Evolutionary conservation across 92 coral and sea anemone species (phyloP).

Genomic region (Porites evermanni): DNA sequence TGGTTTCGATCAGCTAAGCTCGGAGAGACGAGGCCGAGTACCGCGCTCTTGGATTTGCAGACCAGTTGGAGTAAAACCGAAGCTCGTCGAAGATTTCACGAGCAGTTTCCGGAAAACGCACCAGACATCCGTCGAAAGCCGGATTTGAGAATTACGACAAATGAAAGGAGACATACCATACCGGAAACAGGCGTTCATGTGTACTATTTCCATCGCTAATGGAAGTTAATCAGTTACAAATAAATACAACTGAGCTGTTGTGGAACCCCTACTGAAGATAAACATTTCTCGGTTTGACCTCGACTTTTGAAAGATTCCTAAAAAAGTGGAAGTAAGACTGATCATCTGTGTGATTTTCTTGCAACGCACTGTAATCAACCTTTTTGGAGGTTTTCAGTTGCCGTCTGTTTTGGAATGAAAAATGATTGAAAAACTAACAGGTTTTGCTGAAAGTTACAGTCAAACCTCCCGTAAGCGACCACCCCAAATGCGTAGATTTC

Average conservation of each 20-base stretch:
- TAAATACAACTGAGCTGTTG: background rate
- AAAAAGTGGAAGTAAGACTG: no score
- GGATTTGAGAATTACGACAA: slow-evolving; percentile 92
- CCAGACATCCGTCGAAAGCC: slow-evolving; percentile 98
- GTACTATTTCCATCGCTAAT: slow-evolving; percentile 85
- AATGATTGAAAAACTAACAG: background rate
- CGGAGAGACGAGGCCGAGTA: slow-evolving; percentile 76
- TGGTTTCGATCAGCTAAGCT: slow-evolving; percentile 79
- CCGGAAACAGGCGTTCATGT: slow-evolving; percentile 96
- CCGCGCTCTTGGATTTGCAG: slow-evolving; percentile 78
- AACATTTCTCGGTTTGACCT: no score
- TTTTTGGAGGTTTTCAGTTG: no score
- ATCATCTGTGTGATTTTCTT: background rate
- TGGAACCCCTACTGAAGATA: no score
- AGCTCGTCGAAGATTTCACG: slow-evolving; percentile 88
- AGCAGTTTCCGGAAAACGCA: slow-evolving; percentile 92
- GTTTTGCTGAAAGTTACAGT: no score
- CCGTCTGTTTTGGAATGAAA: background rate
- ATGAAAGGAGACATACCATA: slow-evolving; percentile 89
- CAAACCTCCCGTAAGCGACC: no score
- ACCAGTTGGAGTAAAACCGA: slow-evolving; percentile 87
- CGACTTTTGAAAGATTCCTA: no score
- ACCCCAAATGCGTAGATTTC: no score
- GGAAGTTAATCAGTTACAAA: background rate
- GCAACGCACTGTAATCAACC: background rate